A percentile compares a stretch with the other conserved stretches of the same genome.
Evolutionary conservation across 2,888 invertebrate species (phyloP).

Genomic region (Parasteatoda lunata): DNA sequence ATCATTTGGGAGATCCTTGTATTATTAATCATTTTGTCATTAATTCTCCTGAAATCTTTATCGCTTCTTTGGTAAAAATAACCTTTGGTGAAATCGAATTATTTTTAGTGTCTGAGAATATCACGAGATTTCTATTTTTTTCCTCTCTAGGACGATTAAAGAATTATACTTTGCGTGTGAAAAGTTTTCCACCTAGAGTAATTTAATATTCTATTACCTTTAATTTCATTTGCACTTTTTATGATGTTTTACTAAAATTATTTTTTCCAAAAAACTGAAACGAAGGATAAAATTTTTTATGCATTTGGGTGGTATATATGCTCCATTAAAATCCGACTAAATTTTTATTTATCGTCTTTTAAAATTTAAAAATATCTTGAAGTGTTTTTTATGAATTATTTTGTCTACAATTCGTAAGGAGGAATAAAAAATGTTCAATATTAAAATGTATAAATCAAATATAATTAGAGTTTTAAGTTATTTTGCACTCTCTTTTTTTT

Average conservation of each 20-base stretch:
- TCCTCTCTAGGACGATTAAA: conserved; percentile 15
- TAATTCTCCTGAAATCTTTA: conserved; percentile 29
- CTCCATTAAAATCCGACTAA: no score
- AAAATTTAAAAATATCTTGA: no score
- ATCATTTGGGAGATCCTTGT: conserved; percentile 30
- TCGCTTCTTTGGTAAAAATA: not conserved
- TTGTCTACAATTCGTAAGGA: no score
- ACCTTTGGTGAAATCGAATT: conserved; percentile 12
- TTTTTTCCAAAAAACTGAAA: not conserved
- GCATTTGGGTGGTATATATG: no score
- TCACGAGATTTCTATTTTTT: not conserved
- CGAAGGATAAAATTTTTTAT: not conserved
- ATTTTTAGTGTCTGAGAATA: not conserved
- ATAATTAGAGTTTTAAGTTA: no score
- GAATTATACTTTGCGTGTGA: conserved; percentile 3
- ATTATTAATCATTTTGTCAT: conserved; percentile 49
- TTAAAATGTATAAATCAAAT: no score
- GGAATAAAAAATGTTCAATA: no score
- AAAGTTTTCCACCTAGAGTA: conserved; percentile 1
- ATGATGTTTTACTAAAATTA: not conserved
- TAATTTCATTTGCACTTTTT: conserved; percentile 14
- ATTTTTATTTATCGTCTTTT: no score
- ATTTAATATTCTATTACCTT: conserved; percentile 25
- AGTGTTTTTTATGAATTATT: no score
- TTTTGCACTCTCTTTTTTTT: no score